phyloP scores from a whole-genome alignment of 1,140 invertebrate species.

The Ostrea edulis region DNA sequence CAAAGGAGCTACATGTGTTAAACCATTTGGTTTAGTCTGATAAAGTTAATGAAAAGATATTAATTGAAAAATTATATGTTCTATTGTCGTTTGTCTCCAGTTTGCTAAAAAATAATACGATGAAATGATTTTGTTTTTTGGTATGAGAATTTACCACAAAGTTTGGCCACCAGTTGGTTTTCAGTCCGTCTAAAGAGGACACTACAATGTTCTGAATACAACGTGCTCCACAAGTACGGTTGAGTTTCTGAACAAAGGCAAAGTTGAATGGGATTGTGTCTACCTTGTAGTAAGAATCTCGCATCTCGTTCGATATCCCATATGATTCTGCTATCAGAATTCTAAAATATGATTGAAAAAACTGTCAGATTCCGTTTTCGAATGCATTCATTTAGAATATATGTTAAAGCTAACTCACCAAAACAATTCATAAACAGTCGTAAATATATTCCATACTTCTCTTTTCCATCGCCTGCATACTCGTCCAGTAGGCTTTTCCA shows the following conservation, averaged over 20 bases:
- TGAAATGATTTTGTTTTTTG: no score
- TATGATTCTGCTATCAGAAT: conserved; percentile 89
- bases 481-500: background rate
- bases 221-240: conserved; percentile 56
- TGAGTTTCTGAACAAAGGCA: conserved; percentile 70
- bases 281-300: conserved; percentile 85
- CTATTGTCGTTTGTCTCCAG: no score
- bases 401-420: no score
- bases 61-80: no score
- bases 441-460: background rate
- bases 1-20: no score
- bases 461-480: background rate
- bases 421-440: background rate
- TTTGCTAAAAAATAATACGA: no score
- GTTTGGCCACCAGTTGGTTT: conserved; percentile 62
- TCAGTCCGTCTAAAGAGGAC: conserved; percentile 39
- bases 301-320: conserved; percentile 79
- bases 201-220: conserved; percentile 55
- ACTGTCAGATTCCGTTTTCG: background rate
- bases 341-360: conserved; percentile 76
- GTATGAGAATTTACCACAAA: conserved; percentile 56
- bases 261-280: conserved; percentile 87
- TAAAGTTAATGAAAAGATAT: no score
- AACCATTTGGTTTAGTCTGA: no score
- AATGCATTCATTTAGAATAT: background rate